These are phyloP conservation scores for Oreochromis spilurus DNA, from an alignment of 2,113 vertebrate species.

Conservation along the genomic window DNA sequence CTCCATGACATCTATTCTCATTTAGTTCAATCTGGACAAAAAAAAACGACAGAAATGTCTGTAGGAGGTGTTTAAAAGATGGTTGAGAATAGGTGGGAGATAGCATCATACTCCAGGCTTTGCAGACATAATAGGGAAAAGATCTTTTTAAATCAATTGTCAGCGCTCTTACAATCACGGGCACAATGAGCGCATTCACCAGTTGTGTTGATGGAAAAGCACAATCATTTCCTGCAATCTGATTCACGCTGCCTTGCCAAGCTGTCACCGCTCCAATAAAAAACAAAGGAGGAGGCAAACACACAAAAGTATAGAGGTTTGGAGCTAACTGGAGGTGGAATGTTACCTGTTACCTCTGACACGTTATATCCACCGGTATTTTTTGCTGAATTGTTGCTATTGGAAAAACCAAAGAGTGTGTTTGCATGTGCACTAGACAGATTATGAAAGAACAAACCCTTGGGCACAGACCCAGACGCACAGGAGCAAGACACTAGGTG, in stretches of 20 bases:
- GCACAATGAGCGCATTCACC: constrained; percentile 43
- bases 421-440: not conserved
- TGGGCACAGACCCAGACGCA: not conserved
- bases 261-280: not conserved
- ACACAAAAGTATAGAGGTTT: not conserved
- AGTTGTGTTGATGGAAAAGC: constrained; percentile 39
- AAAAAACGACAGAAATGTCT: constrained; percentile 27
- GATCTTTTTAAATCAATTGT: constrained; percentile 56
- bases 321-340: not conserved
- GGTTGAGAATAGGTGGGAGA: constrained; percentile 26
- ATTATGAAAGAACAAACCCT: not conserved
- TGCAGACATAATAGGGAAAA: constrained; percentile 38
- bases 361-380: not conserved
- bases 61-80: constrained; percentile 40
- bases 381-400: not conserved
- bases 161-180: constrained; percentile 28
- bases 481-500: not conserved
- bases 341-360: not conserved
- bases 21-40: constrained; percentile 42
- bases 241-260: constrained; percentile 5
- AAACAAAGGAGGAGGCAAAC: not conserved
- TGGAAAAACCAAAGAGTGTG: not conserved
- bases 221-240: constrained; percentile 39
- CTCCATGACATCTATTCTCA: constrained; percentile 37
- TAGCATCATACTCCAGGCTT: constrained; percentile 34